Conservation (phyloP, 2,797 vertebrate genomes). For the Merluccius polli region DNA sequence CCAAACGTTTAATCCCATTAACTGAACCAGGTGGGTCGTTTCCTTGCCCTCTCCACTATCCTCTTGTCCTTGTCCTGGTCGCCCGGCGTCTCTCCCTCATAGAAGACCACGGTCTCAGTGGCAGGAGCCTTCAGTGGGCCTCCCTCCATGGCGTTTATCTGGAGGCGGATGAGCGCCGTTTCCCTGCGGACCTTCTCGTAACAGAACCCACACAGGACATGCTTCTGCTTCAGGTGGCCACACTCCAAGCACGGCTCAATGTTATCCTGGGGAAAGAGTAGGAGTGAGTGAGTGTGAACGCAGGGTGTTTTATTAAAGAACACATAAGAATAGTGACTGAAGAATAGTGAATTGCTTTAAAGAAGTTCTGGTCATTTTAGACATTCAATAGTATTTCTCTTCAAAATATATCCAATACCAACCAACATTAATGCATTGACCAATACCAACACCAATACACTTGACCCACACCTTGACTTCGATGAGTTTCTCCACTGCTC, state of each 20-base stretch:
- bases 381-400: background rate
- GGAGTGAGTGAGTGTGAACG: background rate
- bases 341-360: background rate
- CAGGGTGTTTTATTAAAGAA: background rate
- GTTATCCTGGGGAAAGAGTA: constrained; percentile 72
- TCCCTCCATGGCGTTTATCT: constrained; percentile 81
- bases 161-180: constrained; percentile 74
- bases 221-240: constrained; percentile 91
- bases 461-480: constrained; percentile 77
- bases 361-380: background rate
- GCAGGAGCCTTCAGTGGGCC: constrained; percentile 79
- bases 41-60: constrained; percentile 83
- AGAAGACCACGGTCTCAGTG: constrained; percentile 82
- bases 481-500: constrained; percentile 76
- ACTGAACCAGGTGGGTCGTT: constrained; percentile 89
- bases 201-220: constrained; percentile 87
- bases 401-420: background rate
- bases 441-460: background rate
- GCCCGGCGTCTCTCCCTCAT: constrained; percentile 77
- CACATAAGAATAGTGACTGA: constrained; percentile 21
- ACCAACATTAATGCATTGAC: no score
- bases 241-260: constrained; percentile 88
- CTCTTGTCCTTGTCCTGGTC: constrained; percentile 80
- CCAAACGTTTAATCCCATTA: constrained; percentile 12
- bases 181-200: constrained; percentile 84